Base-by-base conservation (phyloP, 1,140 invertebrate species). In the Brachionus manjavacas region DNA sequence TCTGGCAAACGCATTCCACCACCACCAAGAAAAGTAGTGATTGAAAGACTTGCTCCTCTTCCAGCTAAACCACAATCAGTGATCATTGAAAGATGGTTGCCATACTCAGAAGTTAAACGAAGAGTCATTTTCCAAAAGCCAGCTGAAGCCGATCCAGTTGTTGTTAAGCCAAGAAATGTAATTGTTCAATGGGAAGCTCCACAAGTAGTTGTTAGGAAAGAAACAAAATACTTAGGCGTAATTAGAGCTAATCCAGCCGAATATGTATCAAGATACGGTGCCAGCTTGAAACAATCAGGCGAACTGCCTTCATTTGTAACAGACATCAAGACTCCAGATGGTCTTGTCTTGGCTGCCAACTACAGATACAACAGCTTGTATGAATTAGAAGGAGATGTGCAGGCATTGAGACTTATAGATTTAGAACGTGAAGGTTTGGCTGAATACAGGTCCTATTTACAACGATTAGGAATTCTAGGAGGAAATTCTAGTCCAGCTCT, bases 41-140 rank as follows among this genome's bases (percentile, higher is more conserved):
- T 84, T 84, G 84, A 84, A 68, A 68, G 84, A 60, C 43, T 84
- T 14, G 66, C 84, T 60, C 84, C 84, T 39, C 23, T 84, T 23
- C 84, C 70, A 43, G 46, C 84, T 43, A 84, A 84, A 52, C 84
- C 84, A 76, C 70, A 66, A 46, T 76, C 70, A 41, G 55, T 84
- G 11, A 76, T 84, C 49, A 43, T 84, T 28, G 84, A 84, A 79
- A 68, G 84, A 46, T 84, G 84, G 84, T 66, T 84, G 12, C 84
- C 84, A 41, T 84, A 84, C 23, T 16, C 46, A 23, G 43, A 84
- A 79, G 23, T 20, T 16, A 84, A 84, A 64, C 14, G 83, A 72
- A 43, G 80, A 68, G 80, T 83, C 39, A 83, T 84, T 12, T 84
- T 60, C 31, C 83, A 84, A 64, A 72, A 43, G 68, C 46, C 80